A percentile compares a stretch with the other conserved stretches of the same genome.
These are phyloP conservation scores for Achatina immaculata DNA, from an alignment of 1,140 invertebrate species.

Conservation along the genomic window DNA sequence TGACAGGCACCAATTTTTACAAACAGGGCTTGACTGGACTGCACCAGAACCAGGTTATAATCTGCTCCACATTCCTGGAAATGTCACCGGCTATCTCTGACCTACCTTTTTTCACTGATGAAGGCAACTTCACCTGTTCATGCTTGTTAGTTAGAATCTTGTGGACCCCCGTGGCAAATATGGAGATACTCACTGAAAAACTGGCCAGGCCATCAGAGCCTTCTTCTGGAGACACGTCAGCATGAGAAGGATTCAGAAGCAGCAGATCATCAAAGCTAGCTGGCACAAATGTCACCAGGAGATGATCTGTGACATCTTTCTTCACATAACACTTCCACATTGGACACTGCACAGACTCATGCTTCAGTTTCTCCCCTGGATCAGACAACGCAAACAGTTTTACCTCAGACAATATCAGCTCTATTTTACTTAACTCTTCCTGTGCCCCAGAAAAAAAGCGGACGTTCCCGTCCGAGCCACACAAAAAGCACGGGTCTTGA, in stretches of 20 bases:
- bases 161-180: background rate
- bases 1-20: no score
- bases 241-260: constrained; percentile 45
- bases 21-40: no score
- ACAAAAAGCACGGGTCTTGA: no score
- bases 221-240: constrained; percentile 5
- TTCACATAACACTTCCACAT: constrained; percentile 82
- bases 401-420: background rate
- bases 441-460: no score
- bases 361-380: background rate
- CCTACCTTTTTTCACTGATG: no score
- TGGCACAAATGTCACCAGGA: constrained; percentile 81
- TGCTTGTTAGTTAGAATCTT: no score
- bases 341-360: constrained; percentile 45
- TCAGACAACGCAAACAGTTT: background rate
- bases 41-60: no score
- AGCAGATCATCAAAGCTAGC: constrained; percentile 74
- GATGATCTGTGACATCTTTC: constrained; percentile 75
- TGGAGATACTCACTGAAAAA: background rate
- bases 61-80: no score
- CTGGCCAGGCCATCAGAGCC: background rate
- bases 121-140: no score
- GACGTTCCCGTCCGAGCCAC: no score
- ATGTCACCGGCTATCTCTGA: no score
- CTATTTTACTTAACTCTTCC: background rate